These are phyloP conservation scores for Epinotia demarniana DNA, from an alignment of 2,888 invertebrate species.

Conservation along the genomic window DNA sequence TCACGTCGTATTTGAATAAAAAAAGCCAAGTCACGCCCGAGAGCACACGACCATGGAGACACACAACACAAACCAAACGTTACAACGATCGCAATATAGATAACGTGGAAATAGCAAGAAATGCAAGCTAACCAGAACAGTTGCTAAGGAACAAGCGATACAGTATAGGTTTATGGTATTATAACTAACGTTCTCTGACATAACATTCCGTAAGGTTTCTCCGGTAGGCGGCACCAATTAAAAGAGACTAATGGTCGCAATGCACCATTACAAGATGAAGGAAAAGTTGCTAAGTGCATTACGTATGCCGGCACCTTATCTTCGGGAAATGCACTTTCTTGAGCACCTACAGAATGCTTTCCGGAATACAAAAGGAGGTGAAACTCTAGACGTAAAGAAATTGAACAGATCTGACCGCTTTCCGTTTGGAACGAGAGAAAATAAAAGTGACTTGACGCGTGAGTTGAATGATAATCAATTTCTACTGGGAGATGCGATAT, in stretches of 20 bases:
- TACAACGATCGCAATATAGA: conserved; percentile 49
- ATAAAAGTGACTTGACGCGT: conserved; percentile 48
- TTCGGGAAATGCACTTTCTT: conserved; percentile 67
- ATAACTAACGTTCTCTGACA: conserved; percentile 15
- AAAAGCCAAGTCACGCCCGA: conserved; percentile 67
- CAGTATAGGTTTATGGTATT: not conserved
- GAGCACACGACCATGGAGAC: conserved; percentile 59
- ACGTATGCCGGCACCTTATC: conserved; percentile 50
- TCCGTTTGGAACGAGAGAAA: conserved; percentile 53
- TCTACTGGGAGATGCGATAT: conserved; percentile 46
- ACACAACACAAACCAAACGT: conserved; percentile 47
- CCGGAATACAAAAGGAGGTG: conserved; percentile 76
- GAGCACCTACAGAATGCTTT: conserved; percentile 52
- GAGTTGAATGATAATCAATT: conserved; percentile 40
- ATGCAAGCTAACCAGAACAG: conserved; percentile 31
- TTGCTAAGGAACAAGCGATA: conserved; percentile 21
- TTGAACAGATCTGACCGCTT: conserved; percentile 63
- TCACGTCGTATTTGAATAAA: conserved; percentile 50
- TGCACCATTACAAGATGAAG: conserved; percentile 31
- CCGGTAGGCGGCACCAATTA: conserved; percentile 36
- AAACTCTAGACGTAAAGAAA: conserved; percentile 60
- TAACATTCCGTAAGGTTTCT: conserved; percentile 36
- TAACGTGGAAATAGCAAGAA: conserved; percentile 45
- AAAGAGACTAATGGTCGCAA: conserved; percentile 34
- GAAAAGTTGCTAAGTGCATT: conserved; percentile 40